Evolutionary conservation across 1,140 invertebrate genomes (phyloP).

Genomic region (Diorhabda carinulata): DNA sequence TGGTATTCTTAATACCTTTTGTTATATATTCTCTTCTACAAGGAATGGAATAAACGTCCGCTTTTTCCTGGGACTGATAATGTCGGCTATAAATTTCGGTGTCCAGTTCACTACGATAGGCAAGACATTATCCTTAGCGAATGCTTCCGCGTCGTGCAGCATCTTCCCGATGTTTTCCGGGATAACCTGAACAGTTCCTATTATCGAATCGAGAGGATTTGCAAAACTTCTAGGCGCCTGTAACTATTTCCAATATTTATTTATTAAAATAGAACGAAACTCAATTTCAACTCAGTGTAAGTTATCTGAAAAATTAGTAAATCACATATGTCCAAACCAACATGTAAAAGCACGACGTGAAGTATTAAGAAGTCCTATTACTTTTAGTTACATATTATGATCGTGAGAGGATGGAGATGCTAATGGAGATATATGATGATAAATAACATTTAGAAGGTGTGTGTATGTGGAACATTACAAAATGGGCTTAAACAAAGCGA

Average conservation of each 20-base stretch:
- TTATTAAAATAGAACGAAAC: not conserved
- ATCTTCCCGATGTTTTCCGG: conserved; percentile 24
- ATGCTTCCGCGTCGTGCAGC: conserved; percentile 23
- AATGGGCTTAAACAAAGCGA: too few relatives aligned
- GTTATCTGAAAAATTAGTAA: not conserved
- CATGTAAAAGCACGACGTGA: too few relatives aligned
- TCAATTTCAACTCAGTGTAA: not conserved
- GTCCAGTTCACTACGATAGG: conserved; percentile 19
- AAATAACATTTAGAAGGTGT: too few relatives aligned
- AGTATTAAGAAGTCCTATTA: too few relatives aligned
- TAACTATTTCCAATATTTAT: not conserved
- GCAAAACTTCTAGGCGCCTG: not conserved
- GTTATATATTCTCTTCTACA: not conserved
- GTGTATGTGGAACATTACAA: too few relatives aligned
- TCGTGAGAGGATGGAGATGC: too few relatives aligned
- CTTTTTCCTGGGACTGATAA: conserved; percentile 9
- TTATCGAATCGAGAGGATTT: conserved; percentile 18
- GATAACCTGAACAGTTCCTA: conserved; percentile 24
- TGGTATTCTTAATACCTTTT: not conserved
- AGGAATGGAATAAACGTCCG: conserved; percentile 9
- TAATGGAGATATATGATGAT: too few relatives aligned
- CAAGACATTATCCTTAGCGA: conserved; percentile 24
- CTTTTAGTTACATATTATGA: too few relatives aligned
- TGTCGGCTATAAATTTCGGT: conserved; percentile 11
- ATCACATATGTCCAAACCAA: too few relatives aligned